Conservation (phyloP, 53 echinoderm and acorn worm genomes). For the Echinarachnius parma region DNA sequence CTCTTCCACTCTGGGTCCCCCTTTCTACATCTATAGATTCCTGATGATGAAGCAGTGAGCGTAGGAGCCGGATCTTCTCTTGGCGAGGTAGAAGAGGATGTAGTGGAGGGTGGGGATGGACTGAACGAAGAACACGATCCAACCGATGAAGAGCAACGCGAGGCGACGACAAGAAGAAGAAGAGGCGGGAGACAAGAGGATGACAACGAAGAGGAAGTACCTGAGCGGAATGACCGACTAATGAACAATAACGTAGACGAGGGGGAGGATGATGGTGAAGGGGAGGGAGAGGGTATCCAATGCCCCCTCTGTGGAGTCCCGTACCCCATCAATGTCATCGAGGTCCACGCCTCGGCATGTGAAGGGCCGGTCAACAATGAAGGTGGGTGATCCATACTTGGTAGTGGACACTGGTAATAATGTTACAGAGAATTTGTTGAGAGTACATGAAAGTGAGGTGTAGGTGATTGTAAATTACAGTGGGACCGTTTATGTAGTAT, state of each 20-base stretch:
- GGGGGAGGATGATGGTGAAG: slow-evolving; percentile 3
- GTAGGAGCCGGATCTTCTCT: slow-evolving; percentile 1
- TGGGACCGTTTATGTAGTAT: no score
- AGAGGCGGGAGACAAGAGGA: slow-evolving; percentile 1
- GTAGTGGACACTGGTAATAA: neutral
- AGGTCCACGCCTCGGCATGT: slow-evolving; percentile 87
- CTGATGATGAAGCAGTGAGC: slow-evolving; percentile 25
- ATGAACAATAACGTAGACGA: neutral
- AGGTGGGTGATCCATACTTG: slow-evolving; percentile 4
- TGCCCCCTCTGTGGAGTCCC: slow-evolving; percentile 78
- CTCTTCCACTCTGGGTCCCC: no score
- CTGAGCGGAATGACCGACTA: neutral
- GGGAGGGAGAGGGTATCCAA: slow-evolving; percentile 52
- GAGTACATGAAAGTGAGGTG: no score
- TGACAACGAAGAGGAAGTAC: slow-evolving; percentile 13
- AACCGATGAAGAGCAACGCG: no score
- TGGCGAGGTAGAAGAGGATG: neutral
- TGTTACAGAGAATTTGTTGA: no score
- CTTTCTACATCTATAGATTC: no score
- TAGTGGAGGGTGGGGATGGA: neutral
- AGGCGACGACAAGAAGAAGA: neutral
- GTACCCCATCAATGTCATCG: slow-evolving; percentile 64
- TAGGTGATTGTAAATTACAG: no score
- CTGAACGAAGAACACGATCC: neutral
- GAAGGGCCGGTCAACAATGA: slow-evolving; percentile 48